Evolutionary conservation across 2,113 vertebrate species (phyloP).

Genomic region (Pelecanus crispus): DNA sequence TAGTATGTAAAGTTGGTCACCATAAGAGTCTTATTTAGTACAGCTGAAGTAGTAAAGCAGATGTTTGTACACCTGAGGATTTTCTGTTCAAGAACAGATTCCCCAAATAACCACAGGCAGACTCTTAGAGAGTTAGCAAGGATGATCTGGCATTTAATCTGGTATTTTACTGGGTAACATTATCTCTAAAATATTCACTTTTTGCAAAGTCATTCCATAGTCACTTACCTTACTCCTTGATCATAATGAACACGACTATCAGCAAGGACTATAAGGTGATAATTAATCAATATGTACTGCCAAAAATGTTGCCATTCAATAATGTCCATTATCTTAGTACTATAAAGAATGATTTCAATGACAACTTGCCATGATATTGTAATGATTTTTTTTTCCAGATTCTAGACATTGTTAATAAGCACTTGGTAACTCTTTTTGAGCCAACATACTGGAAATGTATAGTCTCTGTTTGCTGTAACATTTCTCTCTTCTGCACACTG

Average conservation of each 20-base stretch:
- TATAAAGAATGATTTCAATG: conserved; percentile 25
- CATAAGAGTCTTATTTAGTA: background rate
- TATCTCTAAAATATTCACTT: conserved; percentile 26
- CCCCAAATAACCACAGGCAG: conserved; percentile 29
- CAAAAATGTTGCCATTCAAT: conserved; percentile 2
- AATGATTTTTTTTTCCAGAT: background rate
- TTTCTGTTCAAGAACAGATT: conserved; percentile 35
- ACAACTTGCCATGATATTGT: background rate
- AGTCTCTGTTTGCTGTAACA: background rate
- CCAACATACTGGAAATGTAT: background rate
- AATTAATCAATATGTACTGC: conserved; percentile 48
- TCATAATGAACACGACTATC: background rate
- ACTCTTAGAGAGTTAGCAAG: conserved; percentile 33
- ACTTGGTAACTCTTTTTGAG: background rate
- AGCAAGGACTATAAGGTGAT: conserved; percentile 23
- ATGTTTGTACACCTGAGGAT: background rate
- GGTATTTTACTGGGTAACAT: conserved; percentile 31
- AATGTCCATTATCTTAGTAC: conserved; percentile 10
- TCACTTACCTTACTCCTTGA: conserved; percentile 19
- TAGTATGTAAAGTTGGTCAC: background rate
- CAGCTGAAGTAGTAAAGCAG: background rate
- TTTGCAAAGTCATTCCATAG: conserved; percentile 41
- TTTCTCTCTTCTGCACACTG: background rate
- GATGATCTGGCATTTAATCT: conserved; percentile 57
- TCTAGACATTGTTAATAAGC: background rate